These are phyloP conservation scores for Stigmatopora argus DNA, from an alignment of 2,113 vertebrate species.

Conservation along the genomic window DNA sequence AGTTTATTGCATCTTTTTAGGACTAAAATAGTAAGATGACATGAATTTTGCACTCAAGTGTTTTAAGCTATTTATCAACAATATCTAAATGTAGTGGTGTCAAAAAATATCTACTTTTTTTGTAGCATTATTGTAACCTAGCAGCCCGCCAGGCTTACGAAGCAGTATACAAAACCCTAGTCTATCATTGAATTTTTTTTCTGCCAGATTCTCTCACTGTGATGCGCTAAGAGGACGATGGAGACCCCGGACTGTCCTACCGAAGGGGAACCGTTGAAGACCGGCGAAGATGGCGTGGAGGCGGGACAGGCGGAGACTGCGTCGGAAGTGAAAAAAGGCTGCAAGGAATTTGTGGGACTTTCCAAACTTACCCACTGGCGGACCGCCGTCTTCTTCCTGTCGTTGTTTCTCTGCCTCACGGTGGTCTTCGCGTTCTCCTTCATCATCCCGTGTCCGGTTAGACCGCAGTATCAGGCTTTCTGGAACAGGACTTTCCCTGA, in stretches of 20 bases:
- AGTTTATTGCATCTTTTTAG: too few species aligned
- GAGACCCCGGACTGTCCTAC: constrained; percentile 70
- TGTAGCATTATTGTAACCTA: too few species aligned
- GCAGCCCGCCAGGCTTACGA: too few species aligned
- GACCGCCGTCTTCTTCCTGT: constrained; percentile 80
- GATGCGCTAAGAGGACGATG: constrained; percentile 53
- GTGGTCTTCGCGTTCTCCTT: constrained; percentile 91
- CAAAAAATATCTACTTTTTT: too few species aligned
- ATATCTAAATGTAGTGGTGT: too few species aligned
- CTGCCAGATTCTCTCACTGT: constrained; percentile 21
- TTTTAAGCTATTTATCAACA: too few species aligned
- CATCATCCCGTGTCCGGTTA: constrained; percentile 86
- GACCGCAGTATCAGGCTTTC: constrained; percentile 65
- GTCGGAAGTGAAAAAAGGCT: constrained; percentile 34
- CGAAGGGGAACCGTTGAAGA: constrained; percentile 82
- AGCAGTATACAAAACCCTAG: too few species aligned
- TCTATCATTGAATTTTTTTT: neutral
- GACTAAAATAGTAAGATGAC: too few species aligned
- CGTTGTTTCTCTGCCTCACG: constrained; percentile 79
- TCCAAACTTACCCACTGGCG: constrained; percentile 78
- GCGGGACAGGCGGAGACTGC: constrained; percentile 34
- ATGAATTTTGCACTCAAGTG: too few species aligned
- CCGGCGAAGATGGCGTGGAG: constrained; percentile 62
- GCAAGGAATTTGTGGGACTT: constrained; percentile 46
- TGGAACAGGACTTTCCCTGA: constrained; percentile 72